Evolutionary conservation across 2,797 vertebrate genomes (phyloP), one percentile per base, ranked within the genome.

Genomic region (Eurystomus glaucurus): DNA sequence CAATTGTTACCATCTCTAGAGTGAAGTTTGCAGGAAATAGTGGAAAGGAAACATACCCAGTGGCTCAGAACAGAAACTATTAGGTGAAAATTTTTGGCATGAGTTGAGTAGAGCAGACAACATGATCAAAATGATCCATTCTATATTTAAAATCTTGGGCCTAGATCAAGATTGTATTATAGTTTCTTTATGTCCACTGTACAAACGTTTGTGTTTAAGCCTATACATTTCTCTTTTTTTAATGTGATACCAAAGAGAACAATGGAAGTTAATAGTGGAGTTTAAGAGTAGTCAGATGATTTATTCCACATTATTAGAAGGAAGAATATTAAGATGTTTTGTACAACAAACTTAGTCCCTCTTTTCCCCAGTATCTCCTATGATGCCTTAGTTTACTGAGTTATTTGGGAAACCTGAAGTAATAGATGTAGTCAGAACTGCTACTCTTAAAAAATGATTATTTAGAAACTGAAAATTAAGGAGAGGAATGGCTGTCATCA

Each of bases 321-420:
- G 45, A 45, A 62, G 17, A 81, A 48, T 77, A 74, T 60, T 76
- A 61, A 66, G n/a, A 54, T 43, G 2, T 58, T 71, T 41, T 3
- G 12, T 20, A 14, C 5, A 76, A 58, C 20, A 60, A 70, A 50
- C 19, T 37, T 46, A 10, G 5, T 19, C 6, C 8, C 4, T 68
- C 26, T 88, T 90, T 68, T 23, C 17, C 6, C 7, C 10, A 26
- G 3, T 69, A 17, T 61, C 28, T 66, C 23, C 11, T 58, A 1
- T 41, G 5, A 10, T 6, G 3, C 25, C 20, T 57, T 23, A 50
- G 6, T 58, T 91, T 65, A 19, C 8, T 0, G 0, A 51, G 9
- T 58, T 54, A 14, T 70, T 62, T 79, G 16, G 7, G 48, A 86
- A 92, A 75, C 7, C 3, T 76, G 35, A 81, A 75, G 35, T 18